A percentile compares a stretch with the other conserved stretches of the same genome.
phyloP scores from a whole-genome alignment of 2,888 invertebrate species.

The Nasonia oneida region DNA sequence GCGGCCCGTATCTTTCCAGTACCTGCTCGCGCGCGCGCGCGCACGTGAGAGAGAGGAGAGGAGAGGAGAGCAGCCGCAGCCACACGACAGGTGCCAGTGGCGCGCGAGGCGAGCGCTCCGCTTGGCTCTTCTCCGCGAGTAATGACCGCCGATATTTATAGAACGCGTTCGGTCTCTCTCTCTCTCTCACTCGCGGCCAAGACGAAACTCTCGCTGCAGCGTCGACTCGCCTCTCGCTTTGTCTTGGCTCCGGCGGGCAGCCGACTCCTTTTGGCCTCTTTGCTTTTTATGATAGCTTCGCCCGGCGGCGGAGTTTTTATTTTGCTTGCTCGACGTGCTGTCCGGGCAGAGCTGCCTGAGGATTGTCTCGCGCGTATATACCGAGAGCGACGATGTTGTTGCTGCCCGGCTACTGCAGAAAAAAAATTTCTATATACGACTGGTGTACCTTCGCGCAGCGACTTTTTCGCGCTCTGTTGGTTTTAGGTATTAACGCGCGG shows the following conservation, averaged over 20 bases:
- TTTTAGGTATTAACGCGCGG: neutral
- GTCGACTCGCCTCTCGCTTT: neutral
- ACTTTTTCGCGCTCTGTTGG: neutral
- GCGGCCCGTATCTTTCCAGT: slow-evolving; percentile 50
- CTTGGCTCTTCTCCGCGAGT: slow-evolving; percentile 41
- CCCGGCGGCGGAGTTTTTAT: neutral
- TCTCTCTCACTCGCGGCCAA: neutral
- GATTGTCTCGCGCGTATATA: neutral
- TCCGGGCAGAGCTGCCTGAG: neutral
- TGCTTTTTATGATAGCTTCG: slow-evolving; percentile 8
- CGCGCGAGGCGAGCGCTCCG: slow-evolving; percentile 68
- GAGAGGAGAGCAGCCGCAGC: slow-evolving; percentile 67
- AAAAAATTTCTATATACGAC: neutral
- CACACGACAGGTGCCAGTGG: slow-evolving; percentile 78
- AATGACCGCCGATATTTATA: slow-evolving; percentile 73
- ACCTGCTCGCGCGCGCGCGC: neutral
- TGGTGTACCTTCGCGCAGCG: neutral
- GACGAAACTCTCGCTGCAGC: slow-evolving; percentile 3
- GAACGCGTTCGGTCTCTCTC: slow-evolving; percentile 54
- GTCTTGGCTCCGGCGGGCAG: neutral
- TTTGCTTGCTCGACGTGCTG: neutral
- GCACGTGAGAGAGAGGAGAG: slow-evolving; percentile 5
- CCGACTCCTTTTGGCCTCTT: neutral
- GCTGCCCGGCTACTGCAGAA: neutral
- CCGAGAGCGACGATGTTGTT: neutral